Evolutionary conservation across 1,140 invertebrate genomes (phyloP), one percentile per base, ranked within the genome.

Genomic region (Drosophila seguyi): DNA sequence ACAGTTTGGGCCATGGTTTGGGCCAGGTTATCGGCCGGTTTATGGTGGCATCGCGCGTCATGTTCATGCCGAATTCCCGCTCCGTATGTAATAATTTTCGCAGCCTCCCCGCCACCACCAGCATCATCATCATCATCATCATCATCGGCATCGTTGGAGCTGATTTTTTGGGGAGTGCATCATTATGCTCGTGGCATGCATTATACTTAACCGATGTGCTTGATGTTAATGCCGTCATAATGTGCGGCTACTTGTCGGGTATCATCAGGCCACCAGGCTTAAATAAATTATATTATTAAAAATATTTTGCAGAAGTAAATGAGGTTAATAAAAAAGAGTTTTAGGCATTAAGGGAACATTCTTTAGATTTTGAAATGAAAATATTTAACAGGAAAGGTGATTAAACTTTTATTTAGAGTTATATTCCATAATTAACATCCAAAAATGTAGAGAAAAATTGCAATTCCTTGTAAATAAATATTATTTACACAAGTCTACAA

Each of bases 1-100:
- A 73, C 41, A 56, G 42, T 20, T 63, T 44, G 75, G 79, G 57
- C 57, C 68, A 73, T 41, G 74, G 47, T 29, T 67, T 62, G 59
- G 47, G 39, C 39, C 82, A 59, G 83, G 84, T 87, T 87, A 87
- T 87, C 84, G 84, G 45, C 73, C 84, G 67, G 72, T 90, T 87
- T 88, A 90, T 87, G 84, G 85, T 87, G 84, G 80, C 84, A 87
- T 88, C 84, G 81, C 74, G 78, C 83, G 55, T 83, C 84, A 88
- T 88, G 84, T 87, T 90, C 87, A 84, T 88, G 81, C 67, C 71
- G 85, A 87, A 87, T 90, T 88, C 81, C 77, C 66, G 75, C 55
- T 52, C 53, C 65, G 71, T 63, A 75, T 53, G 75, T 84, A 88
- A 88, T 87, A 83, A 87, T 87, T 87, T 87, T 88, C 63, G 61